phyloP scores from a whole-genome alignment of 2,113 vertebrate species.

The Chlorocebus sabaeus region DNA sequence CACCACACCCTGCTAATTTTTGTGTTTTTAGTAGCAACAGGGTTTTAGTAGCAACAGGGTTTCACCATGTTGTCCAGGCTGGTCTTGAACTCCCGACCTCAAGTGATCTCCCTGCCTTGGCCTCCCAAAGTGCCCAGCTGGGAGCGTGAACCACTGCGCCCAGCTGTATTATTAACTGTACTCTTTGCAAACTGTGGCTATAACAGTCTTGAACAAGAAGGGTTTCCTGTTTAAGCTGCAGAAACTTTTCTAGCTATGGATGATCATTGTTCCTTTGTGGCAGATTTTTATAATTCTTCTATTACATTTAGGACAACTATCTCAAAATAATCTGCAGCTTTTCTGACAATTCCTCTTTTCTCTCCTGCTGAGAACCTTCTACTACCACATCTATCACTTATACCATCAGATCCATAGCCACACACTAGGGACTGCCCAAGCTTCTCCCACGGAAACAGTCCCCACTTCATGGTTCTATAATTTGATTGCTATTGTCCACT shows the following conservation, averaged over 20 bases:
- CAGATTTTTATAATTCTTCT: not conserved
- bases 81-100: no score
- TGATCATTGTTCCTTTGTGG: not conserved
- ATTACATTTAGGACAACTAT: not conserved
- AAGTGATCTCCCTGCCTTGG: no score
- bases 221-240: conserved; percentile 89
- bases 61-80: no score
- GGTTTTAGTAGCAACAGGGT: no score
- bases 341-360: not conserved
- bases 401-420: not conserved
- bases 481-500: not conserved
- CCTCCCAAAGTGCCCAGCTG: no score
- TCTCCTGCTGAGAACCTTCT: not conserved
- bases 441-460: not conserved
- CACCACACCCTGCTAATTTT: no score
- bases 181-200: conserved; percentile 87
- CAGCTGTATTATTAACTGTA: conserved; percentile 73
- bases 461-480: not conserved
- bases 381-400: not conserved
- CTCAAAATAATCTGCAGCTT: not conserved
- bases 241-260: conserved; percentile 90
- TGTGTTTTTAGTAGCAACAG: no score
- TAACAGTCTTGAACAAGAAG: conserved; percentile 89
- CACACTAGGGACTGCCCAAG: not conserved
- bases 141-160: no score